These are phyloP conservation scores for Listronotus oregonensis DNA, from an alignment of 1,140 invertebrate species.

Conservation along the genomic window DNA sequence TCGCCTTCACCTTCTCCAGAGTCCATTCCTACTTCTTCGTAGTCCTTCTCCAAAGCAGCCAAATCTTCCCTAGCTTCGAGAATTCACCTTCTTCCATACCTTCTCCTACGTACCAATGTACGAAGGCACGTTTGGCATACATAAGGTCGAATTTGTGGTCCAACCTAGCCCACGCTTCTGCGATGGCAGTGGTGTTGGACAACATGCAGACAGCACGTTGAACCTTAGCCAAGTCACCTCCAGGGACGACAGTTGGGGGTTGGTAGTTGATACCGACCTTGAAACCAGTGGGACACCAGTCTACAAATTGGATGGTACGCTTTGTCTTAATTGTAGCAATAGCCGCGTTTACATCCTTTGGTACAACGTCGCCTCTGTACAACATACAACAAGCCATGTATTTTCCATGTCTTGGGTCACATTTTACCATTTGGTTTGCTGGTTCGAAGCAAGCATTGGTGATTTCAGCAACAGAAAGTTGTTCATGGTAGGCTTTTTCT, in stretches of 20 bases:
- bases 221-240: conserved; percentile 75
- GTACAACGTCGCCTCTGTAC: conserved; percentile 64
- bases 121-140: conserved; percentile 68
- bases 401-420: conserved; percentile 85
- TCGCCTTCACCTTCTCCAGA: too few relatives aligned
- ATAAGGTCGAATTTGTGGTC: conserved; percentile 83
- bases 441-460: conserved; percentile 90
- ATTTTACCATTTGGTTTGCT: conserved; percentile 92
- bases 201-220: conserved; percentile 85
- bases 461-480: conserved; percentile 75
- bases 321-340: conserved; percentile 88
- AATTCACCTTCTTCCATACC: too few relatives aligned
- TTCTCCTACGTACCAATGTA: too few relatives aligned
- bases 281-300: conserved; percentile 82
- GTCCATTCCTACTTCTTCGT: too few relatives aligned
- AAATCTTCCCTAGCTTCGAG: too few relatives aligned
- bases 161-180: conserved; percentile 80
- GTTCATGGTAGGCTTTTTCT: conserved; percentile 55
- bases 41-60: too few relatives aligned
- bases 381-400: conserved; percentile 84
- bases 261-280: conserved; percentile 79
- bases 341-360: conserved; percentile 88
- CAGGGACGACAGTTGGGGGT: conserved; percentile 80
- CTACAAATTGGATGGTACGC: conserved; percentile 79
- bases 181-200: conserved; percentile 84